Conservation (phyloP, 1,140 invertebrate species). For the Goniozus legneri region DNA sequence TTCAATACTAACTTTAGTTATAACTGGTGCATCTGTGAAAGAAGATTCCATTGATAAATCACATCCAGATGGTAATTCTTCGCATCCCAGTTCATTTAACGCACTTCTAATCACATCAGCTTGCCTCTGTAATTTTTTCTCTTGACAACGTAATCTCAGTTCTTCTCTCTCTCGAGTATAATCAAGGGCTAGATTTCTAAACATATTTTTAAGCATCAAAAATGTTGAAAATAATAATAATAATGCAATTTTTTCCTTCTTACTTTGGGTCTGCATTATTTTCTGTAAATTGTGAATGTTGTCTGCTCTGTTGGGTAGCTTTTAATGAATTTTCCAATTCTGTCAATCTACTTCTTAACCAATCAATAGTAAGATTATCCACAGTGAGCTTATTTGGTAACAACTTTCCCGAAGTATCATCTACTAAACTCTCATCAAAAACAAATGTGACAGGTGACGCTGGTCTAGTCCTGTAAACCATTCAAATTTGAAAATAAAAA, state of each 20-base stretch:
- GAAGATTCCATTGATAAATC: slow-evolving; percentile 65
- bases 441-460: slow-evolving; percentile 71
- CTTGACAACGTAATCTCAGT: slow-evolving; percentile 68
- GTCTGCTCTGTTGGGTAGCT: slow-evolving; percentile 42
- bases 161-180: slow-evolving; percentile 56
- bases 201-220: slow-evolving; percentile 15
- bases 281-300: slow-evolving; percentile 37
- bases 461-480: slow-evolving; percentile 67
- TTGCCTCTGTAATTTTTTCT: slow-evolving; percentile 76
- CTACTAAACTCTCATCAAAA: slow-evolving; percentile 80
- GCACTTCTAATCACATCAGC: slow-evolving; percentile 77
- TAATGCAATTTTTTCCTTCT: background rate
- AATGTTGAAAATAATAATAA: background rate
- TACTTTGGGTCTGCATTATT: slow-evolving; percentile 45
- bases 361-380: slow-evolving; percentile 87
- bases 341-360: slow-evolving; percentile 71
- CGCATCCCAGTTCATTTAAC: slow-evolving; percentile 80
- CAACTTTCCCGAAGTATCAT: slow-evolving; percentile 78
- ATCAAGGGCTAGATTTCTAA: slow-evolving; percentile 35
- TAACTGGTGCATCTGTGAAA: slow-evolving; percentile 41
- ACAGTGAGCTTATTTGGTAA: slow-evolving; percentile 80
- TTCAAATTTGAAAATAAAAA: slow-evolving; percentile 4
- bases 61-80: slow-evolving; percentile 80
- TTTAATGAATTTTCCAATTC: slow-evolving; percentile 67
- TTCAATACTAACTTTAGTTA: slow-evolving; percentile 34